Evolutionary conservation across 2,888 invertebrate genomes (phyloP).

Genomic region (Meiosimyza decipiens): DNA sequence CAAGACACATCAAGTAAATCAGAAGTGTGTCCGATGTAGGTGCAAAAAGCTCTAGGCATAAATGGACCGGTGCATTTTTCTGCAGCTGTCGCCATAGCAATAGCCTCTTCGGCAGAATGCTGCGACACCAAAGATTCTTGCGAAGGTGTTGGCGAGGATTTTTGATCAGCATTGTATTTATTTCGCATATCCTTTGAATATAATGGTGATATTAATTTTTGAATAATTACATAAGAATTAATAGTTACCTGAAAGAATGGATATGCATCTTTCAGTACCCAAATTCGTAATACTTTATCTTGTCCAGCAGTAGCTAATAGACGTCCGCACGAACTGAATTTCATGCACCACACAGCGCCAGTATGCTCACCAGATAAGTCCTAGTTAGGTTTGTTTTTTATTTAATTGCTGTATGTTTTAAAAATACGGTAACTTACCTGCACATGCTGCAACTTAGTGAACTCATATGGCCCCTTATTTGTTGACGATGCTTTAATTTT

Average conservation of each 20-base stretch:
- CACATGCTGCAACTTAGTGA: constrained; percentile 89
- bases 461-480: constrained; percentile 97
- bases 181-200: constrained; percentile 85
- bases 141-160: constrained; percentile 92
- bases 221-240: neutral
- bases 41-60: constrained; percentile 90
- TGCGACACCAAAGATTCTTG: constrained; percentile 90
- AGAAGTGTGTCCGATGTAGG: constrained; percentile 94
- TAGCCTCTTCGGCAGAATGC: constrained; percentile 74
- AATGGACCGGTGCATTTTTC: constrained; percentile 78
- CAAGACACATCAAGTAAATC: constrained; percentile 97
- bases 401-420: neutral
- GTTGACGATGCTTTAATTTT: constrained; percentile 95
- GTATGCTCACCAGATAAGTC: constrained; percentile 86
- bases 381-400: constrained; percentile 54
- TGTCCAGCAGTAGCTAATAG: constrained; percentile 97
- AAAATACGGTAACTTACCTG: constrained; percentile 69
- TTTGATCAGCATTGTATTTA: constrained; percentile 90
- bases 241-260: constrained; percentile 83
- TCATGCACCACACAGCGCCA: constrained; percentile 99
- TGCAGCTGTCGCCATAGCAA: constrained; percentile 71
- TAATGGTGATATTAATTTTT: neutral
- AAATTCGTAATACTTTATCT: constrained; percentile 92
- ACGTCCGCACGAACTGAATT: constrained; percentile 95
- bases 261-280: constrained; percentile 92